Conservation (phyloP, 2,113 vertebrate species). For the Gallinago jamesoni region DNA sequence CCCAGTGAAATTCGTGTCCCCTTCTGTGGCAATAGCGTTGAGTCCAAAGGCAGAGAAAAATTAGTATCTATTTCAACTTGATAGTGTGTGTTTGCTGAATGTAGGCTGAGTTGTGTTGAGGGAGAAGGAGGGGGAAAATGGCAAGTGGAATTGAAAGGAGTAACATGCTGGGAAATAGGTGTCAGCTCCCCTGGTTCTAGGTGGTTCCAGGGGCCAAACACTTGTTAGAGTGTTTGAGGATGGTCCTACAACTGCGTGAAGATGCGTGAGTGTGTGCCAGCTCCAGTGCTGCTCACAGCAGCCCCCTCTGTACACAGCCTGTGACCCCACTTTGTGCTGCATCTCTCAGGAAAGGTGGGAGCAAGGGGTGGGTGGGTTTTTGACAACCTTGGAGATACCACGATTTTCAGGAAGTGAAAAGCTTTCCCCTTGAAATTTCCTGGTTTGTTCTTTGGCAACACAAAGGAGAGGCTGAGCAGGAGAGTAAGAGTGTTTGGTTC, state of each 20-base stretch:
- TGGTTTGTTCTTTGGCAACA: background rate
- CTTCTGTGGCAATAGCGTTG: background rate
- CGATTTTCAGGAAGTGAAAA: background rate
- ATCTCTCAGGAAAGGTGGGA: background rate
- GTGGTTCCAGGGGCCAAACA: background rate
- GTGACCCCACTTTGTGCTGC: fast-evolving
- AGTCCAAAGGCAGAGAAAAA: background rate
- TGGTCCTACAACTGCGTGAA: background rate
- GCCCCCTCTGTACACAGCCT: background rate
- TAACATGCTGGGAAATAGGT: fast-evolving
- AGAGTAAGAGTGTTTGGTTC: background rate
- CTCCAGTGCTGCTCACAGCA: background rate
- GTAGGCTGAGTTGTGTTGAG: background rate
- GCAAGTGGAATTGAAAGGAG: background rate
- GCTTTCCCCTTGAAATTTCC: background rate
- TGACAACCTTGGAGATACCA: background rate
- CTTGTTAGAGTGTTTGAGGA: background rate
- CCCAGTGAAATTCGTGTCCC: background rate
- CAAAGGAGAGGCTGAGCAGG: background rate
- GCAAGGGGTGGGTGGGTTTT: background rate
- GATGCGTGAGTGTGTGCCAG: fast-evolving
- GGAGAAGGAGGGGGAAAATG: background rate
- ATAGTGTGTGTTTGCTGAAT: background rate
- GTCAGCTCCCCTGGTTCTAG: background rate
- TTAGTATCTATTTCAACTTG: background rate